Percentiles rank a stretch among this genome's conserved stretches.
Evolutionary conservation across 1,140 invertebrate species (phyloP).

Genomic region (Neomicropteryx cornuta): DNA sequence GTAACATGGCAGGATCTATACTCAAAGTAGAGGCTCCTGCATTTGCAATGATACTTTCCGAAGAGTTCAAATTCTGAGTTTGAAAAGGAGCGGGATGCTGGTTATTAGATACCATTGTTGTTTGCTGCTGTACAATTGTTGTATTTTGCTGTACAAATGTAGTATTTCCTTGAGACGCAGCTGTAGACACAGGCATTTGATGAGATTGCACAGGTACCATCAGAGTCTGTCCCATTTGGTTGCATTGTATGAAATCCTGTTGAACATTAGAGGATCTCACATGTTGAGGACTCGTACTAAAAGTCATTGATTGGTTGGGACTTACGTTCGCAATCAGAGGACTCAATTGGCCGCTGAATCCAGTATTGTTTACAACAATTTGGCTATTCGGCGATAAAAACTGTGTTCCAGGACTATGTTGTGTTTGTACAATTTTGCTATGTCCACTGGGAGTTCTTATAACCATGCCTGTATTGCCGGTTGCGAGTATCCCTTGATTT

Average conservation of each 20-base stretch:
- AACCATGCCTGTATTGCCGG: slow-evolving; percentile 61
- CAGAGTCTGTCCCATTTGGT: slow-evolving; percentile 61
- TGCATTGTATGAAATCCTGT: slow-evolving; percentile 58
- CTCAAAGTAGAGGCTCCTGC: slow-evolving; percentile 40
- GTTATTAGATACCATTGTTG: slow-evolving; percentile 59
- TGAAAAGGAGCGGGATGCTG: slow-evolving; percentile 35
- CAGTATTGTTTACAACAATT: slow-evolving; percentile 61
- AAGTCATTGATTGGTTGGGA: slow-evolving; percentile 55
- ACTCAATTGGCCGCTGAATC: slow-evolving; percentile 67
- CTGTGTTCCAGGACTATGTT: slow-evolving; percentile 54
- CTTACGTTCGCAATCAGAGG: slow-evolving; percentile 63
- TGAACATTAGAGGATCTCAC: slow-evolving; percentile 45
- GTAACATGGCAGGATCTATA: slow-evolving; percentile 32
- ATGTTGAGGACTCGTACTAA: slow-evolving; percentile 45
- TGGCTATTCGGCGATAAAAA: slow-evolving; percentile 65
- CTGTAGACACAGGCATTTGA: slow-evolving; percentile 44
- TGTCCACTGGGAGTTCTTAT: slow-evolving; percentile 60
- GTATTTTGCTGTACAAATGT: slow-evolving; percentile 63
- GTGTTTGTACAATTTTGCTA: slow-evolving; percentile 59
- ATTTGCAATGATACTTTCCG: too few species aligned
- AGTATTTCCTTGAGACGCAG: slow-evolving; percentile 53
- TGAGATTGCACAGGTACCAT: slow-evolving; percentile 65
- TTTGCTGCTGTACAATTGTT: slow-evolving; percentile 50
- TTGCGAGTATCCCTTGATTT: slow-evolving; percentile 57
- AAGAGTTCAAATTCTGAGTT: slow-evolving; percentile 20